phyloP scores from a whole-genome alignment of 2,113 vertebrate species.

The Malaclemys terrapin region DNA sequence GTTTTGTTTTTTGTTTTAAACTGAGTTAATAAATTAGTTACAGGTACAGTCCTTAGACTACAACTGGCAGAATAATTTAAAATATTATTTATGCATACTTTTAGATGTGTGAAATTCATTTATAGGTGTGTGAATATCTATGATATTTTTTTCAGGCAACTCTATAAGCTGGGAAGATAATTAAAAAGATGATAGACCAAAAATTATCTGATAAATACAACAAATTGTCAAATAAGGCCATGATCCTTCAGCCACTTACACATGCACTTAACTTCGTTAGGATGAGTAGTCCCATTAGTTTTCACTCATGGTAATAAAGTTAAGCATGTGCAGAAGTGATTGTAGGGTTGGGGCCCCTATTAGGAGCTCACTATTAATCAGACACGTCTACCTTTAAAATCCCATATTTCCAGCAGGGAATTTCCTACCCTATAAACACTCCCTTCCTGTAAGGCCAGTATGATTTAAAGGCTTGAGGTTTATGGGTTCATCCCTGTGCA shows the following conservation, averaged over 20 bases:
- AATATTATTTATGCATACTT: neutral
- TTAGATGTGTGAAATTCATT: neutral
- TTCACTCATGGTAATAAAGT: neutral
- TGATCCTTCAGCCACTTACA: too few species aligned
- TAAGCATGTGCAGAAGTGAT: neutral
- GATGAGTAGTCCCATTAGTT: too few species aligned
- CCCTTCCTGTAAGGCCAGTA: neutral
- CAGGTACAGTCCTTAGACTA: neutral
- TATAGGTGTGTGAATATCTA: neutral
- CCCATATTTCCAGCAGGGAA: neutral
- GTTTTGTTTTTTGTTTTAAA: neutral
- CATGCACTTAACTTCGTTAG: too few species aligned
- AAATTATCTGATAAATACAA: too few species aligned
- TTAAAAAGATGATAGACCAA: neutral
- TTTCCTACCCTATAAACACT: neutral
- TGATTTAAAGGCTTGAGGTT: neutral
- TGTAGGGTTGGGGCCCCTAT: neutral
- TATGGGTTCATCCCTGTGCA: neutral
- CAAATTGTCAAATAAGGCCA: too few species aligned
- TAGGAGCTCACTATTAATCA: neutral
- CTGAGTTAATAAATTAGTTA: neutral
- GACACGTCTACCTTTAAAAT: neutral
- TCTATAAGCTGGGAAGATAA: neutral
- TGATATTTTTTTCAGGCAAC: neutral
- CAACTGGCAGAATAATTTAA: fast-evolving